Conservation (phyloP, 1,140 invertebrate genomes). For the Diabrotica undecimpunctata region DNA sequence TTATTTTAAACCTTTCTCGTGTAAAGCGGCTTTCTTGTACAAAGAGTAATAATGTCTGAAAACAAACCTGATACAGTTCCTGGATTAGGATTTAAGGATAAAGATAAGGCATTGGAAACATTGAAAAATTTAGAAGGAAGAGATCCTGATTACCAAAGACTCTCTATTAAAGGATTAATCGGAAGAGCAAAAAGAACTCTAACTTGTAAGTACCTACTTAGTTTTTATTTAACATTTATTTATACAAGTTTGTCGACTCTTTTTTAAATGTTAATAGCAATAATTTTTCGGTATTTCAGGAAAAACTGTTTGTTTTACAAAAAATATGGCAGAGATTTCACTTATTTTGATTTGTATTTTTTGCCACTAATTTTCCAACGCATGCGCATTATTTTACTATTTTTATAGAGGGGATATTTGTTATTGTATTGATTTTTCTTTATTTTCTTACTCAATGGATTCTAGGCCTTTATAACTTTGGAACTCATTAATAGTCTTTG, state of each 20-base stretch:
- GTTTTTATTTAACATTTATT: background rate
- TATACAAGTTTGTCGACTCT: background rate
- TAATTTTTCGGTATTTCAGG: too few relatives aligned
- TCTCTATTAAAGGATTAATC: conserved; percentile 61
- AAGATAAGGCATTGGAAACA: conserved; percentile 62
- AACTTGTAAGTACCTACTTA: conserved; percentile 52
- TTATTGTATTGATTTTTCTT: too few relatives aligned
- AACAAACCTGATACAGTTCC: conserved; percentile 51
- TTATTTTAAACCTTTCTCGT: background rate
- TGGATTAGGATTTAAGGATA: conserved; percentile 63
- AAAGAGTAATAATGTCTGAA: conserved; percentile 35
- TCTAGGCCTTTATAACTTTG: too few relatives aligned
- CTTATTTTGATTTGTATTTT: too few relatives aligned
- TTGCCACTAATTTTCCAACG: too few relatives aligned
- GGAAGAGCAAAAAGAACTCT: conserved; percentile 61
- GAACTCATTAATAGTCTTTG: too few relatives aligned
- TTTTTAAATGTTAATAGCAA: conserved; percentile 10
- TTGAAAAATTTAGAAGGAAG: conserved; percentile 58
- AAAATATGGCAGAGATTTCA: too few relatives aligned
- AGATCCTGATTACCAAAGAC: conserved; percentile 63
- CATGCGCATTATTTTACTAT: too few relatives aligned
- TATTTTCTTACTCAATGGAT: too few relatives aligned
- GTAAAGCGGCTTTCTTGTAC: background rate
- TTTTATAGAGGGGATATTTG: too few relatives aligned
- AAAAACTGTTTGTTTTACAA: too few relatives aligned